These are phyloP conservation scores for Ariolimax columbianus DNA, from an alignment of 2,888 invertebrate genomes.

Conservation along the genomic window DNA sequence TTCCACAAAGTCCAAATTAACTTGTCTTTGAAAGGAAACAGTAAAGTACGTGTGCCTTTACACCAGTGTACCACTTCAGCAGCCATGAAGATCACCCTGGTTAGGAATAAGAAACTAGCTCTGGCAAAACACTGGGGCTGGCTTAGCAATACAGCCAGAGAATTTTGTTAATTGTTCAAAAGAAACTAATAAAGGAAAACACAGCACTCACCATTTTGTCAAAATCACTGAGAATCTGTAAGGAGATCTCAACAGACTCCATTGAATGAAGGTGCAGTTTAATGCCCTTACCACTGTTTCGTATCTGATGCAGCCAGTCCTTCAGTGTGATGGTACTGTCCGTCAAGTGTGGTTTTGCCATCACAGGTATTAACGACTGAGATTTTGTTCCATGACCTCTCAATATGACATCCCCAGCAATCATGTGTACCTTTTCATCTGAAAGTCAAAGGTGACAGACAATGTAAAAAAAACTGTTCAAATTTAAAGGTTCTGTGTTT, in stretches of 20 bases:
- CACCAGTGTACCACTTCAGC: no score
- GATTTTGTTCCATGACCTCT: slow-evolving; percentile 79
- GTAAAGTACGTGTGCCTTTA: no score
- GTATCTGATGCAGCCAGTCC: slow-evolving; percentile 84
- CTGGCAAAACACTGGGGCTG: no score
- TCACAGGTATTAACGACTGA: slow-evolving; percentile 84
- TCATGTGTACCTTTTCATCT: slow-evolving; percentile 81
- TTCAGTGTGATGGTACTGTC: slow-evolving; percentile 87
- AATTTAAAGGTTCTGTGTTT: no score
- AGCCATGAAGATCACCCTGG: no score
- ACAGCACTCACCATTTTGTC: slow-evolving; percentile 55
- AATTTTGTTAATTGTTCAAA: no score
- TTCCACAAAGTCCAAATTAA: no score
- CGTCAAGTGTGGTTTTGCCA: slow-evolving; percentile 90
- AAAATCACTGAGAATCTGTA: slow-evolving; percentile 73
- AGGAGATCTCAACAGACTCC: slow-evolving; percentile 83
- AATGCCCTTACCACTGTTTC: slow-evolving; percentile 84
- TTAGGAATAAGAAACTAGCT: no score
- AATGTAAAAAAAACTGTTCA: no score
- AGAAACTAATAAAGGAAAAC: no score
- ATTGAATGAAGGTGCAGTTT: slow-evolving; percentile 93
- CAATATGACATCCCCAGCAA: slow-evolving; percentile 90
- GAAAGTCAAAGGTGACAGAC: background rate
- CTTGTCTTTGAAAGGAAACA: no score
- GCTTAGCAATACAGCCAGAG: no score